phyloP scores from a whole-genome alignment of 1,140 invertebrate genomes.

The Zaprionus tsacasi region DNA sequence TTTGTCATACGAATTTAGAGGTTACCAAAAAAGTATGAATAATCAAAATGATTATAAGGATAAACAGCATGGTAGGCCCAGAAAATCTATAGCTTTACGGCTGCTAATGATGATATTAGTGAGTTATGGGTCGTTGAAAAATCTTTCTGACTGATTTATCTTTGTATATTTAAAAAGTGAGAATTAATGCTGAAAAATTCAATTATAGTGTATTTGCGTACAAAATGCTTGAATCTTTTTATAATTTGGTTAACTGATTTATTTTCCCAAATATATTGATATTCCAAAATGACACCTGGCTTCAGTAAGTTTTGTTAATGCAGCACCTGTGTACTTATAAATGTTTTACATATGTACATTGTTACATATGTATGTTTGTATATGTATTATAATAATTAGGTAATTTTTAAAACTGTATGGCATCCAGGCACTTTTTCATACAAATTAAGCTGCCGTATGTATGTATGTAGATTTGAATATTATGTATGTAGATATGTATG shows the following conservation, averaged over 20 bases:
- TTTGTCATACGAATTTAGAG: too few species aligned
- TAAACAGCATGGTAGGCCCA: too few species aligned
- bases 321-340: not conserved
- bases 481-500: slow-evolving; percentile 16
- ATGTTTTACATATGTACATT: not conserved
- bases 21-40: too few species aligned
- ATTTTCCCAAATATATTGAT: not conserved
- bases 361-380: not conserved
- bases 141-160: too few species aligned
- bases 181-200: too few species aligned
- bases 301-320: not conserved
- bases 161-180: too few species aligned
- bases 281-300: not conserved
- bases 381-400: not conserved
- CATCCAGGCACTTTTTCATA: slow-evolving; percentile 4
- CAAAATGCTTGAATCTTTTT: not conserved
- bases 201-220: too few species aligned
- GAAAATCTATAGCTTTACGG: too few species aligned
- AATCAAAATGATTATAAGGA: too few species aligned
- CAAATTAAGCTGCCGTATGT: not conserved
- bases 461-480: not conserved
- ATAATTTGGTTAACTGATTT: not conserved
- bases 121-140: too few species aligned
- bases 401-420: not conserved
- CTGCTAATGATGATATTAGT: too few species aligned